Evolutionary conservation across 1,140 invertebrate species (phyloP), one percentile per base, ranked within the genome.

Genomic region (Ctenoplectra terminalis): DNA sequence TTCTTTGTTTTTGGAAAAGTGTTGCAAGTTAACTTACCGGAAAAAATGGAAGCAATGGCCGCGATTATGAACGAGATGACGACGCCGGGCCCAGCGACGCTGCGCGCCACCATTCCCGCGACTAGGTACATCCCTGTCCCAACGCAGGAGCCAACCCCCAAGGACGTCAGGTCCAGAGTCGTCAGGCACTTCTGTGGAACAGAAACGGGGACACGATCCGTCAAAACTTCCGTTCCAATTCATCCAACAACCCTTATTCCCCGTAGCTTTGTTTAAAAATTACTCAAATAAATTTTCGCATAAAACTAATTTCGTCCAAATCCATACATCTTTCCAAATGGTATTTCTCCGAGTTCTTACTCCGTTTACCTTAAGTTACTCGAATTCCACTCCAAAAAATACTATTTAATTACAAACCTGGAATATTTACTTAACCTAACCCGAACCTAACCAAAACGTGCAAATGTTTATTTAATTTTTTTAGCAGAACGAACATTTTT

Each of bases 121-220:
- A 98, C 97, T 73, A 98, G 94, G 93, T 98, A 98, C 97, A 98
- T 98, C 80, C 98, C 98, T 29, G 98, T 98, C 60, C 98, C 98
- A 15, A 98, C 97, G 91, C 98, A 98, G 63, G 97, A 98, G 60
- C 98, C 98, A 50, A 98, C 97, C n/a, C 97, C 97, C 84, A 98
- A 94, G 11, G 98, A 98, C 64, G 97, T 98, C 88, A 98, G 94
- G 94, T 99, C 98, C 90, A 97, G 91, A 40, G 98, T 98, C 67
- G 97, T 97, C 86, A 99, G 95, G 93, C 98, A 98, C 96, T 97
- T 97, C 97, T 98, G 94, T 64, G 95, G 94, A 72, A 29, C 23
- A 43, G 2, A 81, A 84, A 74, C 20, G 4, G 7, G 9, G 31
- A 69, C 63, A 64, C 34, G 17, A 8, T 29, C 7, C 3, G 11